Conservation (phyloP, 2,797 vertebrate species). For the Molossus molossus region DNA sequence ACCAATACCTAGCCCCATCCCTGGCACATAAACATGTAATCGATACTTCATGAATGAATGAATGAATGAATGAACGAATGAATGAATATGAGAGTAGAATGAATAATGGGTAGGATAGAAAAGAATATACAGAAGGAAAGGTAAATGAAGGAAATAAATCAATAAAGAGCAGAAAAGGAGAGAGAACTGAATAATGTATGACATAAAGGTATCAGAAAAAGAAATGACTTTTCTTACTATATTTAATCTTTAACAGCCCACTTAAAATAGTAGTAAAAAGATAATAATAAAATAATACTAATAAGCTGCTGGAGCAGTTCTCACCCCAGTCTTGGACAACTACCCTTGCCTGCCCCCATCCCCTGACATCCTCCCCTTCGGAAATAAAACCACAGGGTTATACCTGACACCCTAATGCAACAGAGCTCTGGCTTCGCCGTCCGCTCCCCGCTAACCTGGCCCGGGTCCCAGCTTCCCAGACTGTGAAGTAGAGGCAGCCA, state of each 20-base stretch:
- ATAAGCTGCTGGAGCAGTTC: background rate
- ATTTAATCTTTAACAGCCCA: background rate
- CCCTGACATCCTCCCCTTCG: background rate
- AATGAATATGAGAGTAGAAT: background rate
- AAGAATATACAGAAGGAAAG: background rate
- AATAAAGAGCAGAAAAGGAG: background rate
- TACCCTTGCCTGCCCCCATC: background rate
- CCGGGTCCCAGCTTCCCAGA: slow-evolving; percentile 45
- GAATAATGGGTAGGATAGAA: background rate
- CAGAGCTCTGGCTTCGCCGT: background rate
- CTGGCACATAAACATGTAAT: background rate
- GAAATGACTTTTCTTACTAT: background rate
- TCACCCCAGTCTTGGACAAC: background rate
- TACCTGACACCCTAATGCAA: slow-evolving; percentile 48
- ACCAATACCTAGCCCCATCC: background rate
- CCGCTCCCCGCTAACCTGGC: slow-evolving; percentile 47
- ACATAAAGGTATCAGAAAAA: background rate
- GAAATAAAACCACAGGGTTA: slow-evolving; percentile 29
- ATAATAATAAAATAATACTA: background rate
- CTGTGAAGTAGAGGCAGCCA: background rate
- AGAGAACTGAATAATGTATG: background rate
- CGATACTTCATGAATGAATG: background rate
- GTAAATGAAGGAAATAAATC: background rate
- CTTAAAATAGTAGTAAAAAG: background rate
- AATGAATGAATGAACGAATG: background rate